These are phyloP conservation scores for Luidia sarsii DNA, from an alignment of 53 echinoderm and acorn worm species.

Conservation along the genomic window DNA sequence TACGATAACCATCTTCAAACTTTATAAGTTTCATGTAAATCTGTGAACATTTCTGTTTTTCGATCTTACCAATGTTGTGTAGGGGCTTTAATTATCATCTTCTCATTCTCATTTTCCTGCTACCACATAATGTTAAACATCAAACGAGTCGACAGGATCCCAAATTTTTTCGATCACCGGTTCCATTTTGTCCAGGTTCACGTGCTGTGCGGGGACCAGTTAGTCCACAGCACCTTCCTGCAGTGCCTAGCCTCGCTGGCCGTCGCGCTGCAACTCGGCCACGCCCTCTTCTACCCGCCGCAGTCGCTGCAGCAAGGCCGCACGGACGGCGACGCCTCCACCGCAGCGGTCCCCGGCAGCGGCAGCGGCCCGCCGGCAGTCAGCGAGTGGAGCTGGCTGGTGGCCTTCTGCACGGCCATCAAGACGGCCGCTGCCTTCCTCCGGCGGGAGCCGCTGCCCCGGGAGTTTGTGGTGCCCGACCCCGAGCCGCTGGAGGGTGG, in stretches of 20 bases:
- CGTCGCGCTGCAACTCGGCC: conserved; percentile 78
- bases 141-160: too few species aligned
- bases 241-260: conserved; percentile 92
- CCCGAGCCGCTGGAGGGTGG: conserved; percentile 66
- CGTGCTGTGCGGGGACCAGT: conserved; percentile 92
- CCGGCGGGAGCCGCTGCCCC: conserved; percentile 64
- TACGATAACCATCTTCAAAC: too few species aligned
- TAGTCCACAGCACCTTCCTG: conserved; percentile 92
- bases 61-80: too few species aligned
- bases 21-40: too few species aligned
- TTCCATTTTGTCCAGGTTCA: too few species aligned
- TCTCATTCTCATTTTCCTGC: too few species aligned
- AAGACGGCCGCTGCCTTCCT: conserved; percentile 87
- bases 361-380: conserved; percentile 19
- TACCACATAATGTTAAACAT: too few species aligned
- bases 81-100: too few species aligned
- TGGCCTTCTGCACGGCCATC: conserved; percentile 93
- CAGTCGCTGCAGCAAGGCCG: conserved; percentile 77
- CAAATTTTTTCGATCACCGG: too few species aligned
- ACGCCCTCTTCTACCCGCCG: conserved; percentile 71
- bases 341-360: background rate
- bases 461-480: conserved; percentile 85
- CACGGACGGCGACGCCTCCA: conserved; percentile 19
- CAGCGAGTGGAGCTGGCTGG: conserved; percentile 93
- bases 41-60: too few species aligned